Evolutionary conservation across 2,888 invertebrate genomes (phyloP).

Genomic region (Heliconius charithonia): DNA sequence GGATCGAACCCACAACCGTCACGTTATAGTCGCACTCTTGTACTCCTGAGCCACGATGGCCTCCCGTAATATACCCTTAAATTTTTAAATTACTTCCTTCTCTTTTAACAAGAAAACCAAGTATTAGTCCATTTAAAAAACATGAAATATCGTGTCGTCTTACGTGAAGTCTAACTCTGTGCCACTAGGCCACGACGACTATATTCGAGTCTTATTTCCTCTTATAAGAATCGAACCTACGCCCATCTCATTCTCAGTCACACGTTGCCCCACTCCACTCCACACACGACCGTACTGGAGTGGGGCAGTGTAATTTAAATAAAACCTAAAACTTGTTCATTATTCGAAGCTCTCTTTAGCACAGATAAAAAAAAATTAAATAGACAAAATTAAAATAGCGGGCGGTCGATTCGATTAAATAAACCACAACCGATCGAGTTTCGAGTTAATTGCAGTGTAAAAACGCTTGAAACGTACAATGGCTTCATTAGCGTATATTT

Average conservation of each 20-base stretch:
- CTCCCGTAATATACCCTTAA: too few species aligned
- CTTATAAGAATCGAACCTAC: not conserved
- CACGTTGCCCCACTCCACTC: not conserved
- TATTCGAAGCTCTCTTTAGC: conserved; percentile 10
- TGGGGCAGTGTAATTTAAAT: not conserved
- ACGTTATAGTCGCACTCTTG: too few species aligned
- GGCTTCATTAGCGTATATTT: conserved; percentile 51
- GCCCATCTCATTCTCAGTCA: not conserved
- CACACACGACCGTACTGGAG: too few species aligned
- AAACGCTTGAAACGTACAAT: conserved; percentile 52
- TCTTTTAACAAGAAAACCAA: too few species aligned
- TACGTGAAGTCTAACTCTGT: too few species aligned
- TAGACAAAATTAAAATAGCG: conserved; percentile 25
- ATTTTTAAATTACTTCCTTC: too few species aligned
- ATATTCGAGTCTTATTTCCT: not conserved
- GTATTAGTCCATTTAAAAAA: too few species aligned
- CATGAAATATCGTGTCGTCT: too few species aligned
- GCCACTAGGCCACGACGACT: too few species aligned
- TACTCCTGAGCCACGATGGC: too few species aligned
- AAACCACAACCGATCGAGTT: conserved; percentile 53
- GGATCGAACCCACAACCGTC: too few species aligned
- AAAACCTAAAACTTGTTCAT: not conserved
- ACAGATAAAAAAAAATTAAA: conserved; percentile 29
- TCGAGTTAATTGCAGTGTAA: conserved; percentile 51
- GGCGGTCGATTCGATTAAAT: conserved; percentile 55